Evolutionary conservation across 2,113 vertebrate genomes (phyloP).

Genomic region (Nothobranchius kuhntae): DNA sequence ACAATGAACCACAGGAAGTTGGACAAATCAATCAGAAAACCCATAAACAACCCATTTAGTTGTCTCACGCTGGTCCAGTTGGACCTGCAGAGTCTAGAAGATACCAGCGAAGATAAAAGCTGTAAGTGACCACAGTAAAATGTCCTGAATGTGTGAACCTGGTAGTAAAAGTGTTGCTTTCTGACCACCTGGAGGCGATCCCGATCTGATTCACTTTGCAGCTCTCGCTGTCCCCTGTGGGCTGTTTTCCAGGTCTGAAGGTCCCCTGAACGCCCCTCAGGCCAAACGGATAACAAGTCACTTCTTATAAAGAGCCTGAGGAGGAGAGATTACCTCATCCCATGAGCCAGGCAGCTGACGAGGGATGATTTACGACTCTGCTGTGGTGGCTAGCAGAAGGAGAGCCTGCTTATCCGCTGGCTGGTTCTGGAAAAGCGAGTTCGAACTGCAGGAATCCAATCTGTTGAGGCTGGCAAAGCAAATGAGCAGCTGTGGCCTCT

Average conservation of each 20-base stretch:
- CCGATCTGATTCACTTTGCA: not conserved
- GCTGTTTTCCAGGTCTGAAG: conserved; percentile 26
- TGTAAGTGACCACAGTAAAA: not conserved
- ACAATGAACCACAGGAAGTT: conserved; percentile 9
- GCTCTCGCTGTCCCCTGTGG: conserved; percentile 8
- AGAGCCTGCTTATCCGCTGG: conserved; percentile 40
- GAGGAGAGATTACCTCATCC: conserved; percentile 54
- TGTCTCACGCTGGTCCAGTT: too few relatives aligned
- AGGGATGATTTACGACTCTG: conserved; percentile 60
- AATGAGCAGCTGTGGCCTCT: conserved; percentile 72
- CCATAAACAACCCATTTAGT: not conserved
- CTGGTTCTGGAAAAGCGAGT: conserved; percentile 55
- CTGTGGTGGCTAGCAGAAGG: conserved; percentile 35
- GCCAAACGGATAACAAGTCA: conserved; percentile 42
- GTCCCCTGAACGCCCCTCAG: conserved; percentile 37
- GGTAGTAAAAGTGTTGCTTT: not conserved
- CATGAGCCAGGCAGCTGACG: conserved; percentile 42
- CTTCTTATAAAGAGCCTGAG: conserved; percentile 47
- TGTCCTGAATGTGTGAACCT: not conserved
- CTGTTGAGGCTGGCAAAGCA: conserved; percentile 59
- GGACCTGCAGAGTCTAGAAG: too few relatives aligned
- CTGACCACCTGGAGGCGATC: not conserved
- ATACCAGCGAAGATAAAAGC: not conserved
- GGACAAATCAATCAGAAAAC: not conserved
- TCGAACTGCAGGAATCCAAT: conserved; percentile 65